These are phyloP conservation scores for Aethina tumida DNA, from an alignment of 1,140 invertebrate species.

Conservation along the genomic window DNA sequence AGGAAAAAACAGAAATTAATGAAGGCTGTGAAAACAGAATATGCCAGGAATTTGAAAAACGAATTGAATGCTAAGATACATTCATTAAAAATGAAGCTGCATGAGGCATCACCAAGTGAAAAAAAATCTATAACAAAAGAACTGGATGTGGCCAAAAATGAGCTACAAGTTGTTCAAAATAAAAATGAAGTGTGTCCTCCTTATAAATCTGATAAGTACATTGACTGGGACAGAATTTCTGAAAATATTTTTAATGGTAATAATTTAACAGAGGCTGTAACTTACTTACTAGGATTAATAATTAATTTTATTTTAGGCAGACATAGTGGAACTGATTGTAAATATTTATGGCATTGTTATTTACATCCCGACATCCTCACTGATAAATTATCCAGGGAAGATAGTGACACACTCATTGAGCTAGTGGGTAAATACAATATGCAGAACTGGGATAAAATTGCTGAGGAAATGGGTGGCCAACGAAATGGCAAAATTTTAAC, in stretches of 20 bases:
- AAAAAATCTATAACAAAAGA: slow-evolving; percentile 13
- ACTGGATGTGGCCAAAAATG: slow-evolving; percentile 11
- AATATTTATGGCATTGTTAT: slow-evolving; percentile 55
- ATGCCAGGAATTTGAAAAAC: slow-evolving; percentile 8
- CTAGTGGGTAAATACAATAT: slow-evolving; percentile 38
- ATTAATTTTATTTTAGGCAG: slow-evolving; percentile 31
- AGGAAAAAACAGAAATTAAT: slow-evolving; percentile 12
- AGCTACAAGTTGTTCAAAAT: slow-evolving; percentile 8
- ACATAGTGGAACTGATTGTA: slow-evolving; percentile 43
- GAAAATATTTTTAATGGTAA: slow-evolving; percentile 17
- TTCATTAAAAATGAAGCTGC: slow-evolving; percentile 2
- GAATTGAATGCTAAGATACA: slow-evolving; percentile 5
- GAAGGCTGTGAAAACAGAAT: slow-evolving; percentile 11
- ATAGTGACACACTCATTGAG: slow-evolving; percentile 42
- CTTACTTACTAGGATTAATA: slow-evolving; percentile 20
- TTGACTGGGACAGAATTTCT: slow-evolving; percentile 23
- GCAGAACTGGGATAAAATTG: slow-evolving; percentile 56
- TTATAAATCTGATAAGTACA: slow-evolving; percentile 15
- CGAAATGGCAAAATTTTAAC: neutral
- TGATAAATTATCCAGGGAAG: slow-evolving; percentile 44
- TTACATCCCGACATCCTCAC: slow-evolving; percentile 56
- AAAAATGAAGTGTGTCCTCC: slow-evolving; percentile 9
- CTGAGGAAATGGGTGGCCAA: slow-evolving; percentile 39
- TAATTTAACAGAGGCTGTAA: slow-evolving; percentile 38
- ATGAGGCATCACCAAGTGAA: neutral